phyloP scores from a whole-genome alignment of 2,113 vertebrate genomes.

The Heterotilapia buettikoferi region DNA sequence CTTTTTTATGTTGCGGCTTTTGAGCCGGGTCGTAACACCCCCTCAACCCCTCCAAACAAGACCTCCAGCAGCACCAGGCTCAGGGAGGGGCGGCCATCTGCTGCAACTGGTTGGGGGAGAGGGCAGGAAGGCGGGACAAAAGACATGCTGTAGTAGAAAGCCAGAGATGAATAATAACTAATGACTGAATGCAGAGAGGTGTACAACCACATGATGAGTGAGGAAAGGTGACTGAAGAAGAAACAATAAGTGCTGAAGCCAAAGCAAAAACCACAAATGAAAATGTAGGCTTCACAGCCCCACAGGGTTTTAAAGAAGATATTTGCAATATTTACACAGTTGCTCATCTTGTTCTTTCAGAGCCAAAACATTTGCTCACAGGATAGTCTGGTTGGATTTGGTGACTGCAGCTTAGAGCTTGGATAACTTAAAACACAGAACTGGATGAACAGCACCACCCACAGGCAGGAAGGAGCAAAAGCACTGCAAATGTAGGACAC shows the following conservation, averaged over 20 bases:
- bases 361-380: neutral
- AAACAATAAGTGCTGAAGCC: neutral
- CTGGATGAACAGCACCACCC: neutral
- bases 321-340: neutral
- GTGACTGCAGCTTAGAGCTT: neutral
- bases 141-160: neutral
- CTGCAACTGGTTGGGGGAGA: neutral
- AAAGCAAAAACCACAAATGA: rapidly evolving
- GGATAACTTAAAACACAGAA: neutral
- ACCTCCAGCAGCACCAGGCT: neutral
- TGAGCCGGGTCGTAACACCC: too few species aligned
- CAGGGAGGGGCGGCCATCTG: neutral
- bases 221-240: neutral
- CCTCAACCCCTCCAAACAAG: neutral
- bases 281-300: rapidly evolving
- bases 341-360: neutral
- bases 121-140: neutral
- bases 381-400: rapidly evolving
- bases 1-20: too few species aligned
- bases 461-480: rapidly evolving
- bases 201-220: rapidly evolving
- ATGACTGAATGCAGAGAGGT: neutral
- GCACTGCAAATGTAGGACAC: neutral
- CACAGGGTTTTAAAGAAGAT: rapidly evolving
- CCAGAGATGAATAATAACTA: neutral